Evolutionary conservation across 1,140 invertebrate species (phyloP), one percentile per base, ranked within the genome.

Genomic region (Scaptomyza montana): DNA sequence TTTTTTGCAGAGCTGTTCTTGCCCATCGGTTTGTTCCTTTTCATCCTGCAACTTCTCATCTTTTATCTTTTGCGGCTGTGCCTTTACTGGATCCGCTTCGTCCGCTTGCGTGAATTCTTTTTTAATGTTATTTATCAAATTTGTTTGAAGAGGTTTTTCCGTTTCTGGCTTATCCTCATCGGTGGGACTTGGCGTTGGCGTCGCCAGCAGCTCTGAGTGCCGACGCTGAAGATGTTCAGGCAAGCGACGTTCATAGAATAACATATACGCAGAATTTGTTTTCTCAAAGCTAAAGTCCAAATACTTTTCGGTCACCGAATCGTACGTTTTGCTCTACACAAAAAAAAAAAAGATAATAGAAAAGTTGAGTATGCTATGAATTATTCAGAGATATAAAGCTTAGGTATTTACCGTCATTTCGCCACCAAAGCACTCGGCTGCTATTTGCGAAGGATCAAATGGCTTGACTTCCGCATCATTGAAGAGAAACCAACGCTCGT

Each of bases 241-340:
- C 30, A 89, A 59, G 7, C 91, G 90, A 72, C 96, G 94, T 92
- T 99, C 97, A 92, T 99, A 99, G 91, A 99, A 99, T 50, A 99
- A 92, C 98, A 99, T 99, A 86, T 99, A 99, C 1, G 98, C 98
- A 90, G 97, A 98, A 91, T 99, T 99, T 0, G 98, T 98, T 93
- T 99, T 99, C 92, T 99, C 98, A 92, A 98, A 98, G 76, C 97
- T 98, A 82, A 98, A 98, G 89, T 99, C 98, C 96, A 99, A 97
- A 87, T 98, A 98, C 89, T 98, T 98, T 79, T 99, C 98, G 1
- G 97, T 98, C 2, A 98, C 97, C 1, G 97, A 97, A 90, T 99
- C 98, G 89, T 98, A 99, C 0, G 97, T 98, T 93, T 98, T 98
- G 81, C 97, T 98, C 96, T 97, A 95, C 93, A 50, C 30, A 13